These are phyloP conservation scores for Melangyna quadrimaculata DNA, from an alignment of 2,888 invertebrate genomes.

Conservation along the genomic window DNA sequence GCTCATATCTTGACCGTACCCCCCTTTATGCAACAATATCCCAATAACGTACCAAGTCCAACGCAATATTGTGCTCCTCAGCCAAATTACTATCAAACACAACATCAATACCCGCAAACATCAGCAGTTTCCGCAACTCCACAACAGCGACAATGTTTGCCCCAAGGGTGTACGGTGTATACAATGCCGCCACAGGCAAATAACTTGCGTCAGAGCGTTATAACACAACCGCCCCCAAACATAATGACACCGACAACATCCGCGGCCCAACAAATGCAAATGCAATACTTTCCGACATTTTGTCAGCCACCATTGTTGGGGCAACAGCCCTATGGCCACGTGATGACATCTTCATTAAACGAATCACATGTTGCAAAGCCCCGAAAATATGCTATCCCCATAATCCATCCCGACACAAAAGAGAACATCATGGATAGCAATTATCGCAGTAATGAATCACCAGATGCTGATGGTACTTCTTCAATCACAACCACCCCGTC, in stretches of 20 bases:
- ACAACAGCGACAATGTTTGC: slow-evolving; percentile 73
- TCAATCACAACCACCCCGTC: slow-evolving; percentile 29
- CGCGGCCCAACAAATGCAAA: slow-evolving; percentile 63
- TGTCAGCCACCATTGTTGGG: slow-evolving; percentile 74
- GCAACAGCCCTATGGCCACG: slow-evolving; percentile 52
- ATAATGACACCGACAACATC: slow-evolving; percentile 72
- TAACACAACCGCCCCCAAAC: slow-evolving; percentile 58
- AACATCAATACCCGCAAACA: slow-evolving; percentile 39
- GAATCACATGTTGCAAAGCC: slow-evolving; percentile 72
- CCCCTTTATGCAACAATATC: slow-evolving; percentile 60
- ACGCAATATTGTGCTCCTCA: slow-evolving; percentile 55
- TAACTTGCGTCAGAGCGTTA: slow-evolving; percentile 57
- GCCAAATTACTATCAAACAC: slow-evolving; percentile 36
- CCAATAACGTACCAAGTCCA: slow-evolving; percentile 40
- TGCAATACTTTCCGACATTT: slow-evolving; percentile 74
- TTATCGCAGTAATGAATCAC: slow-evolving; percentile 55
- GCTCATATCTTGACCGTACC: slow-evolving; percentile 49
- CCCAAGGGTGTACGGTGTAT: slow-evolving; percentile 71
- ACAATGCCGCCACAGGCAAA: slow-evolving; percentile 69
- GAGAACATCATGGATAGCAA: slow-evolving; percentile 77
- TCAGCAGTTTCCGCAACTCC: slow-evolving; percentile 72
- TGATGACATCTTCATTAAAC: slow-evolving; percentile 24
- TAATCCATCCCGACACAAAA: slow-evolving; percentile 78
- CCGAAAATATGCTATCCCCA: slow-evolving; percentile 78
- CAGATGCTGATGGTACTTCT: slow-evolving; percentile 60